A percentile compares a stretch with the other conserved stretches of the same genome.
phyloP scores from a whole-genome alignment of 2,888 invertebrate species.

The Ophion ellenae region DNA sequence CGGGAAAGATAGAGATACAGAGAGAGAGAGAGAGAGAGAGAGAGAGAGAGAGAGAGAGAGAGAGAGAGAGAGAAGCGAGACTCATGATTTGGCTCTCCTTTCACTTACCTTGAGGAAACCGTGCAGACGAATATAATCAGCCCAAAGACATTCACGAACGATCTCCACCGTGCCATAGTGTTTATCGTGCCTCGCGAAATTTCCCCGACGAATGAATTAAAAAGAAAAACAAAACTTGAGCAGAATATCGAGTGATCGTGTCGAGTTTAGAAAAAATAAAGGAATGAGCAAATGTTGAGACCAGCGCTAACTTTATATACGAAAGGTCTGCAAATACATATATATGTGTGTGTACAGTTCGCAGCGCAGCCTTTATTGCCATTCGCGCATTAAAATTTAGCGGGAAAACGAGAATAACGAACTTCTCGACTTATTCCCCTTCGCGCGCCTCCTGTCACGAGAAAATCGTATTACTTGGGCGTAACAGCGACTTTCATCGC shows the following conservation, averaged over 20 bases:
- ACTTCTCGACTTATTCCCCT: background rate
- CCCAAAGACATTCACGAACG: constrained; percentile 36
- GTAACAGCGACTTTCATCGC: background rate
- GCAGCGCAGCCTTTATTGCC: constrained; percentile 20
- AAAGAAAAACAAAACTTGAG: background rate
- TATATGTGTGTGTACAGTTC: background rate
- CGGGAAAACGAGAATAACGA: constrained; percentile 36
- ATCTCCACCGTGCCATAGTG: constrained; percentile 34
- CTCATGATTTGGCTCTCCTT: constrained; percentile 31
- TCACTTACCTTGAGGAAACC: constrained; percentile 58
- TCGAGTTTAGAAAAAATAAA: constrained; percentile 20
- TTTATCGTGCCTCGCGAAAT: constrained; percentile 4
- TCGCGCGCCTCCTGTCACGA: background rate
- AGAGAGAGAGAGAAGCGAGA: background rate
- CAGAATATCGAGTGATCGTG: background rate
- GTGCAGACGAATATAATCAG: constrained; percentile 40
- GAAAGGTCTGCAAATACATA: background rate
- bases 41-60: background rate
- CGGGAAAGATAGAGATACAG: background rate
- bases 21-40: background rate
- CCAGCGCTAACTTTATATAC: constrained; percentile 45
- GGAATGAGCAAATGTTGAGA: constrained; percentile 30
- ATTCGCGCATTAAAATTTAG: constrained; percentile 40
- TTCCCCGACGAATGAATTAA: background rate
- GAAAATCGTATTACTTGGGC: background rate